Conservation (phyloP, 2,797 vertebrate species). For the Harpagifer antarcticus region DNA sequence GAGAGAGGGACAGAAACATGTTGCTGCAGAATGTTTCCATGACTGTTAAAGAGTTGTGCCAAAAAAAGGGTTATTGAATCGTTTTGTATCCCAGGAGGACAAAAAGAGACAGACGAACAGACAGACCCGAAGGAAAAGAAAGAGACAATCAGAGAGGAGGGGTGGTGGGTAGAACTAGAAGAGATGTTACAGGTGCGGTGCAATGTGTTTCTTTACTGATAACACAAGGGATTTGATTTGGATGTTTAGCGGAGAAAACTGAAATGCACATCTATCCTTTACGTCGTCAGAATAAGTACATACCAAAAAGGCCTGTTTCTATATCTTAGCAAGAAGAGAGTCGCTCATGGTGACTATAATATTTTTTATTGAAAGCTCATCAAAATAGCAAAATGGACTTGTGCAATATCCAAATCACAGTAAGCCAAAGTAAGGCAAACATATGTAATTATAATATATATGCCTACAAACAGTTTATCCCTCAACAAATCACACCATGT, state of each 20-base stretch:
- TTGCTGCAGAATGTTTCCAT: constrained; percentile 19
- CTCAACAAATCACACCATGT: too few species aligned
- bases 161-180: neutral
- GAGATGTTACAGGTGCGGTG: neutral
- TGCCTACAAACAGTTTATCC: too few species aligned
- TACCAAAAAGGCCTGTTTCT: too few species aligned
- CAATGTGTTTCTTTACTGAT: constrained; percentile 23
- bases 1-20: constrained; percentile 3
- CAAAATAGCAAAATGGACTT: too few species aligned
- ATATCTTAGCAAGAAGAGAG: neutral
- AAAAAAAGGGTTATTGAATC: constrained; percentile 6
- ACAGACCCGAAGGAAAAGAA: constrained; percentile 21
- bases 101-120: constrained; percentile 41
- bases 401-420: too few species aligned
- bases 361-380: too few species aligned
- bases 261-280: neutral
- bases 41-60: constrained; percentile 39
- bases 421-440: too few species aligned
- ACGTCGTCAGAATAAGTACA: neutral
- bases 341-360: neutral
- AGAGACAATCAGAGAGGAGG: neutral
- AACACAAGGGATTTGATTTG: constrained; percentile 1
- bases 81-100: constrained; percentile 22
- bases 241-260: constrained; percentile 5
- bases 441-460: too few species aligned